Percentiles rank a stretch among this genome's conserved stretches.
Evolutionary conservation across 2,888 invertebrate genomes (phyloP).

Genomic region (Netelia inedita): DNA sequence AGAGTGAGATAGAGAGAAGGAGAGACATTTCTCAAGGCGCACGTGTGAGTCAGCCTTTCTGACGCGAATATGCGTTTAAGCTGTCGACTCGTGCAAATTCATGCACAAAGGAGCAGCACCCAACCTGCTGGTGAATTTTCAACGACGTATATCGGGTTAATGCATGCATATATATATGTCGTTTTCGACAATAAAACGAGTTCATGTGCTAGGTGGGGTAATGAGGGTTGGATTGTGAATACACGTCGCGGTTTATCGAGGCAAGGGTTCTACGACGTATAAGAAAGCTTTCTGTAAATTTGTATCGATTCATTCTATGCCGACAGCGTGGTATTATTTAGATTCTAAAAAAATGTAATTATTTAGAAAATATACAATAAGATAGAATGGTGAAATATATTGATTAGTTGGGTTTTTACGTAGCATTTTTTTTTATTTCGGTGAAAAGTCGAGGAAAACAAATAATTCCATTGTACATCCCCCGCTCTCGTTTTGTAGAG

Average conservation of each 20-base stretch:
- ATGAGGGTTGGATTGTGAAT: background rate
- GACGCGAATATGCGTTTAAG: slow-evolving; percentile 57
- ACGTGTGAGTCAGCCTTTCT: slow-evolving; percentile 51
- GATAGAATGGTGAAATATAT: too few species aligned
- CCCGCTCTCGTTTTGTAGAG: background rate
- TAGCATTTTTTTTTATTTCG: too few species aligned
- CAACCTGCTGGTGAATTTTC: slow-evolving; percentile 36
- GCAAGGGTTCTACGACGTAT: background rate
- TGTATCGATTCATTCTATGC: background rate
- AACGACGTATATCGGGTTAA: background rate
- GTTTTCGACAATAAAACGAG: background rate
- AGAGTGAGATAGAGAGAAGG: background rate
- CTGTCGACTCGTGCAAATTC: slow-evolving; percentile 52
- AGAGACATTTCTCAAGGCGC: slow-evolving; percentile 44
- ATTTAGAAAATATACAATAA: background rate
- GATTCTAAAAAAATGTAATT: background rate
- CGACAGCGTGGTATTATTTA: background rate
- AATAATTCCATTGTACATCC: too few species aligned
- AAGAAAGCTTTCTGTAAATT: background rate
- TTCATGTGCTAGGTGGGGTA: background rate
- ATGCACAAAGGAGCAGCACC: slow-evolving; percentile 50
- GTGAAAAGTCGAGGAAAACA: too few species aligned
- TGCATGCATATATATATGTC: background rate
- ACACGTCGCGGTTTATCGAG: background rate
- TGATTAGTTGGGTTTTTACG: too few species aligned